Evolutionary conservation across 2,888 invertebrate genomes (phyloP).

Genomic region (Ganaspis brasiliensis): DNA sequence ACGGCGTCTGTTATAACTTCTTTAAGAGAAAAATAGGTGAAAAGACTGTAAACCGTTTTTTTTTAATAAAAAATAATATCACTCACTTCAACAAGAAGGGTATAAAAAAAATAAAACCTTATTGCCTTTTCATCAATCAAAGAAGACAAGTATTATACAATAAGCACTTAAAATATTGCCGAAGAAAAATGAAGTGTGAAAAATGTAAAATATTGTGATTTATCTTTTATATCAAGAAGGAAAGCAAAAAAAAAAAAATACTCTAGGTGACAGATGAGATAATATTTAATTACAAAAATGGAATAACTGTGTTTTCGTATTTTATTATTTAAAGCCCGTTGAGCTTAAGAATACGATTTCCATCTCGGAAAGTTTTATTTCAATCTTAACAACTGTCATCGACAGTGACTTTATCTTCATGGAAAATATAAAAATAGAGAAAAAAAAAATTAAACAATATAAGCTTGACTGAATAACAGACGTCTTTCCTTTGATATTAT

Average conservation of each 20-base stretch:
- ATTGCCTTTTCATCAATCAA: too few relatives aligned
- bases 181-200: background rate
- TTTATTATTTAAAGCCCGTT: conserved; percentile 25
- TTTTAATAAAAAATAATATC: too few relatives aligned
- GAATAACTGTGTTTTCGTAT: conserved; percentile 2
- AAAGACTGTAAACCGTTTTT: too few relatives aligned
- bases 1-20: too few relatives aligned
- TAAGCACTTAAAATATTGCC: too few relatives aligned
- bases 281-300: conserved; percentile 12
- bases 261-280: background rate
- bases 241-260: background rate
- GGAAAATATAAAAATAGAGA: background rate
- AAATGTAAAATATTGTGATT: too few relatives aligned
- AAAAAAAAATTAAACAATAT: background rate
- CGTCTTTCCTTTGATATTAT: background rate
- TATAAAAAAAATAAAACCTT: too few relatives aligned
- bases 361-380: background rate
- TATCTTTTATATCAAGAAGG: too few relatives aligned
- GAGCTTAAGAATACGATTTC: conserved; percentile 5
- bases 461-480: background rate
- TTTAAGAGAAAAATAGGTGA: background rate
- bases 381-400: conserved; percentile 15
- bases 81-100: too few relatives aligned
- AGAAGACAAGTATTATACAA: too few relatives aligned
- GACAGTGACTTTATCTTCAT: background rate